phyloP scores from a whole-genome alignment of 2,797 vertebrate species.

The Dryobates pubescens region DNA sequence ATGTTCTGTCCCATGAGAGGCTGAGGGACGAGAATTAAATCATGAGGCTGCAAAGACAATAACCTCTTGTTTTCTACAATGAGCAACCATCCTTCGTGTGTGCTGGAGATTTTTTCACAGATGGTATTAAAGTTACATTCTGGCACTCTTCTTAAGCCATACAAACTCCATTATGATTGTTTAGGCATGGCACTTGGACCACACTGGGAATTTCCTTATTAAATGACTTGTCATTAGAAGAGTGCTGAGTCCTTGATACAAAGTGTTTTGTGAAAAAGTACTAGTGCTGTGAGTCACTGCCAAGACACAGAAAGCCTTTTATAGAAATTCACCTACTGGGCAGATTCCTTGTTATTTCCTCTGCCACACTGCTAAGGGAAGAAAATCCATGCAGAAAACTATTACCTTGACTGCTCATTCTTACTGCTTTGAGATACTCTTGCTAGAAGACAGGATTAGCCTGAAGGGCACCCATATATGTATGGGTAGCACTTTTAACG shows the following conservation, averaged over 20 bases:
- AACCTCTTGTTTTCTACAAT: constrained; percentile 7
- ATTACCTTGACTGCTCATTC: neutral
- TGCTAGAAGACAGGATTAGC: neutral
- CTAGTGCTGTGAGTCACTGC: neutral
- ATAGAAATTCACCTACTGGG: constrained; percentile 44
- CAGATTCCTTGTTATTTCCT: constrained; percentile 23
- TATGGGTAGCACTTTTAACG: neutral
- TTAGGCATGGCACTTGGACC: neutral
- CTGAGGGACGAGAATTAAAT: neutral
- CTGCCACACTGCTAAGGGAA: neutral
- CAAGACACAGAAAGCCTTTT: constrained; percentile 16
- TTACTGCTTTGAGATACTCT: neutral
- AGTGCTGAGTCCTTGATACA: constrained; percentile 17
- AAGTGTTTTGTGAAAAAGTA: constrained; percentile 14
- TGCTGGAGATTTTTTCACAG: neutral
- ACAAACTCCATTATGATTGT: neutral
- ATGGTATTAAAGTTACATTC: neutral
- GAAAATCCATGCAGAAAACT: constrained; percentile 6
- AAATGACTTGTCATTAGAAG: constrained; percentile 1
- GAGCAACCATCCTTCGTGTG: neutral
- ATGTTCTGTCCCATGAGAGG: fast-evolving
- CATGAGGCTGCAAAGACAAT: neutral
- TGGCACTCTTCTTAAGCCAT: neutral
- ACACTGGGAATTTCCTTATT: neutral
- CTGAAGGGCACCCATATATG: neutral